Evolutionary conservation across 2,113 vertebrate genomes (phyloP).

Genomic region (Clupea harengus): DNA sequence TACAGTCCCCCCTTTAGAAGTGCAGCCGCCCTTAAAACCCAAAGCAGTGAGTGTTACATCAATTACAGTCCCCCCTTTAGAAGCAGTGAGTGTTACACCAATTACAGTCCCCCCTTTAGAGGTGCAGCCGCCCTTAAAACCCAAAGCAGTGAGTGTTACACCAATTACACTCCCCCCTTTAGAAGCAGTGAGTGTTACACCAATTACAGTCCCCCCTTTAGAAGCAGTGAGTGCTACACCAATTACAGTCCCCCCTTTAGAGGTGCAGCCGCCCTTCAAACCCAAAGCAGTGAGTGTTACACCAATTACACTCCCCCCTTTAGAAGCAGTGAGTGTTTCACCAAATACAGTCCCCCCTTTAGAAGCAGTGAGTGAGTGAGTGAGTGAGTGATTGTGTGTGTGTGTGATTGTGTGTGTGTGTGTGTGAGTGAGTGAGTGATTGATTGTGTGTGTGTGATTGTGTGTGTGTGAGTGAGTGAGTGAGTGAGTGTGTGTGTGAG

Average conservation of each 20-base stretch:
- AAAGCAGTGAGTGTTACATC: slow-evolving; percentile 40
- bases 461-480: too few relatives aligned
- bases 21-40: background rate
- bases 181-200: background rate
- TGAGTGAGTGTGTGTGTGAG: too few relatives aligned
- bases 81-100: slow-evolving; percentile 49
- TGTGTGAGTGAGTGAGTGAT: background rate
- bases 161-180: slow-evolving; percentile 83
- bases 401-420: too few relatives aligned
- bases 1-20: too few relatives aligned
- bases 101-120: slow-evolving; percentile 80
- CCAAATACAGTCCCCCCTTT: slow-evolving; percentile 83
- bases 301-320: slow-evolving; percentile 66
- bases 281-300: slow-evolving; percentile 41
- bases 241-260: background rate
- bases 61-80: slow-evolving; percentile 76
- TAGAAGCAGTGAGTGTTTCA: slow-evolving; percentile 62
- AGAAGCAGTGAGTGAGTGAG: background rate
- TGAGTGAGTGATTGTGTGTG: too few relatives aligned
- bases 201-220: background rate
- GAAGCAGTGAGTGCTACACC: too few relatives aligned
- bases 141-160: background rate
- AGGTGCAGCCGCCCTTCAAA: too few relatives aligned
- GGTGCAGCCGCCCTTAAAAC: slow-evolving; percentile 54
- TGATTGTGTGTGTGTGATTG: too few relatives aligned